Percentiles rank a stretch among this genome's conserved stretches.
Conservation (phyloP, 2,888 invertebrate species). For the Pheosia gnoma region DNA sequence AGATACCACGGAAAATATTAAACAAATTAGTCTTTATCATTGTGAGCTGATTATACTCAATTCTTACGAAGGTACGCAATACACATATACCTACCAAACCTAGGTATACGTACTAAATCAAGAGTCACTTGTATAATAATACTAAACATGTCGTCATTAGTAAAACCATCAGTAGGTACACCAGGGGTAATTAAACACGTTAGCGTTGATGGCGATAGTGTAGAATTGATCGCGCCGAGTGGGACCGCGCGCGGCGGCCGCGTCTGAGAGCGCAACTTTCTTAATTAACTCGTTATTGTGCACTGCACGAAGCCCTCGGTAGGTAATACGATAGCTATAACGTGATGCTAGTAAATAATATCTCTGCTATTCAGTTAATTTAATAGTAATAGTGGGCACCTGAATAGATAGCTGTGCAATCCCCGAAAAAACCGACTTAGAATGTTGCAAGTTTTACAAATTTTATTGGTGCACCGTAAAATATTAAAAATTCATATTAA, state of each 20-base stretch:
- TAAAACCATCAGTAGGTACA: slow-evolving; percentile 1
- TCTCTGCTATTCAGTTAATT: slow-evolving; percentile 1
- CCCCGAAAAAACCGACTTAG: too few relatives aligned
- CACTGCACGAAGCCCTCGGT: slow-evolving; percentile 36
- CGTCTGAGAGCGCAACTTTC: slow-evolving; percentile 48
- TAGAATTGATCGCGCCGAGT: slow-evolving; percentile 45
- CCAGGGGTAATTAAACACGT: slow-evolving; percentile 27
- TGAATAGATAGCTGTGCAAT: too few relatives aligned
- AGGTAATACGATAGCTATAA: slow-evolving; percentile 29
- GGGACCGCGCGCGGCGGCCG: slow-evolving; percentile 37
- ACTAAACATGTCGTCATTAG: neutral
- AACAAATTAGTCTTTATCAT: too few relatives aligned
- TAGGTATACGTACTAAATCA: too few relatives aligned
- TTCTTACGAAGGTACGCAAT: too few relatives aligned
- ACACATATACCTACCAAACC: too few relatives aligned
- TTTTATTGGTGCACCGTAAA: too few relatives aligned
- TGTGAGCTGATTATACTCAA: too few relatives aligned
- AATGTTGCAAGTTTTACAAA: too few relatives aligned
- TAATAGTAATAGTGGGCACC: neutral
- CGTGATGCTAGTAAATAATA: slow-evolving; percentile 30
- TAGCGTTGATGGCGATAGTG: slow-evolving; percentile 36
- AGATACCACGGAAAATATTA: too few relatives aligned
- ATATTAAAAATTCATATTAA: too few relatives aligned
- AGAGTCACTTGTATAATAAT: too few relatives aligned
- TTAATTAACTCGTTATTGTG: slow-evolving; percentile 59